Base-by-base conservation (phyloP, 1,140 invertebrate species). In the Cydia amplana region DNA sequence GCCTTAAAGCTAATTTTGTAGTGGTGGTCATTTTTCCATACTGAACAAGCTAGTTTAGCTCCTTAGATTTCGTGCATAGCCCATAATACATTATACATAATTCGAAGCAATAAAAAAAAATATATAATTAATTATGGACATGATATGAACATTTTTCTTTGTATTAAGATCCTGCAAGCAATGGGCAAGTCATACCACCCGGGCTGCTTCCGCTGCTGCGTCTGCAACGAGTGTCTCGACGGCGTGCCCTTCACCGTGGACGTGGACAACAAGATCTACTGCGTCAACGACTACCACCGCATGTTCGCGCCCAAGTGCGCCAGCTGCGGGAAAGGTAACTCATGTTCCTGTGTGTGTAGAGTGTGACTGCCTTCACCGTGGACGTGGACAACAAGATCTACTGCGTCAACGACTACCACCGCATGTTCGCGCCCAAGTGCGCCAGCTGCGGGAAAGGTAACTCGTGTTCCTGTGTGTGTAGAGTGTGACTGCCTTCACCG, bases 171-270 rank as follows among this genome's bases (percentile, higher is more conserved):
- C 86, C 91, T 99, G 46, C 98, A 99, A 96, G 99, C 99, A 0
- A 99, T 99, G 98, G 99, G 98, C 7, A 99, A 99, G 92, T 99
- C 98, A 0, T 99, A 99, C 93, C 99, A 99, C 92, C 99, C 99
- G 16, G 98, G 98, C 4, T 99, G 99, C 93, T 99, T 99, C 93
- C 95, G 98, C 63, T 99, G 99, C 91, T 99, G 97, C 91, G 95
- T 99, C 63, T 99, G 99, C 89, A 99, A 99, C 89, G 98, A 99
- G 87, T 99, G 98, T 92, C 93, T 99, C 20, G 99, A 99, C 90
- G 99, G 99, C 32, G 98, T 99, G 40, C 99, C 99, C 10, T 99
- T 99, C 87, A 99, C 99, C 0, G 97, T 99, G 10, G 98, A 99
- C 91, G 97, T 98, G 32, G 98, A 99, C 85, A 99, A 99, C 91